Percentiles rank a stretch among this genome's conserved stretches.
Evolutionary conservation across 2,797 vertebrate species (phyloP).

Genomic region (Rhynchotus rufescens): DNA sequence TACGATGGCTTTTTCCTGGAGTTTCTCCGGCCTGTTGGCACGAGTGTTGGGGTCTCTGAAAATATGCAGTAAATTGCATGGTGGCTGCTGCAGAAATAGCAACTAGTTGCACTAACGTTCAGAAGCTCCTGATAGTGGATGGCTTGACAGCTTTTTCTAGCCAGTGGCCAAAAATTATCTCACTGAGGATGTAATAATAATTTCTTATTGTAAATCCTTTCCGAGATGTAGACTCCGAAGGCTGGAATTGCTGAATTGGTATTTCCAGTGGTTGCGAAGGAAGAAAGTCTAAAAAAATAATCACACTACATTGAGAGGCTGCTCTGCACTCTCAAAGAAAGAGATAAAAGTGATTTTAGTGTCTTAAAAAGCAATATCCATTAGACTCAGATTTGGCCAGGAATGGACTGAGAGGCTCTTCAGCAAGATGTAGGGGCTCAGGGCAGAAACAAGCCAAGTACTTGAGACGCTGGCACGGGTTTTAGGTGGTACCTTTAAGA

Average conservation of each 20-base stretch:
- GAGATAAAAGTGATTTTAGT: slow-evolving; percentile 72
- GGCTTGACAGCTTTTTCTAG: slow-evolving; percentile 13
- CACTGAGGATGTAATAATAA: slow-evolving; percentile 15
- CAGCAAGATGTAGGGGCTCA: slow-evolving; percentile 43
- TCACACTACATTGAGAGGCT: slow-evolving; percentile 40
- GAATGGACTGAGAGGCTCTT: slow-evolving; percentile 60
- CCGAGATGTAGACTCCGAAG: neutral
- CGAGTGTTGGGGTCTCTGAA: slow-evolving; percentile 1
- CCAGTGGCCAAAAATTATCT: slow-evolving; percentile 42
- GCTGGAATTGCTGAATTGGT: slow-evolving; percentile 65
- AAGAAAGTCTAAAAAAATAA: slow-evolving; percentile 40
- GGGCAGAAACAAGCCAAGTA: slow-evolving; percentile 46
- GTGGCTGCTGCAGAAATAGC: neutral
- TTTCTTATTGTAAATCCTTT: slow-evolving; percentile 64
- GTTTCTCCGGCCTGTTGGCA: neutral
- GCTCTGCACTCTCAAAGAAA: slow-evolving; percentile 39
- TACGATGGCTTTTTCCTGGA: neutral
- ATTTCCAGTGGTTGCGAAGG: slow-evolving; percentile 29
- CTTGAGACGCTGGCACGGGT: slow-evolving; percentile 66
- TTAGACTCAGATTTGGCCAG: slow-evolving; percentile 71
- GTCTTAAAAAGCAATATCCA: slow-evolving; percentile 73
- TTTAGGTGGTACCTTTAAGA: slow-evolving; percentile 68
- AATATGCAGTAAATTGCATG: neutral
- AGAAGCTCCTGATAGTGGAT: neutral
- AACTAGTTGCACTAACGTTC: slow-evolving; percentile 31